A percentile compares a stretch with the other conserved stretches of the same genome.
Conservation (phyloP, 1,140 invertebrate genomes). For the Cataglyphis hispanica region DNA sequence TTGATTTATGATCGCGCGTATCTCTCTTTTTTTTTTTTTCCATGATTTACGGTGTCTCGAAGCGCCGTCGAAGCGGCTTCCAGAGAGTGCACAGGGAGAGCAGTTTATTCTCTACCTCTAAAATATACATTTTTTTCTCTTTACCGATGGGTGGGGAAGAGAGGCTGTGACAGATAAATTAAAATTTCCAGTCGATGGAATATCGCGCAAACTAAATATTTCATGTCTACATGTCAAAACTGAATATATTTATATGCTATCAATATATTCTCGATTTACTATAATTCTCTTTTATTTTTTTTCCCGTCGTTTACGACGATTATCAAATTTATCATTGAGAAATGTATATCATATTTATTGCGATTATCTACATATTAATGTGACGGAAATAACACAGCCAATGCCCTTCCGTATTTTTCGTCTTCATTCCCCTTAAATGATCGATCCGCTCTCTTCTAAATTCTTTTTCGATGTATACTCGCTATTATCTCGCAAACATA, state of each 20-base stretch:
- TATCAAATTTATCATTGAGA: neutral
- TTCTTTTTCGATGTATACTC: neutral
- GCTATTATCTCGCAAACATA: neutral
- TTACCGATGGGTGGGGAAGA: neutral
- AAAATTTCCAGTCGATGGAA: constrained; percentile 16
- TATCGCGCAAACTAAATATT: neutral
- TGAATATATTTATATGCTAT: neutral
- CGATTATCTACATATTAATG: constrained; percentile 11
- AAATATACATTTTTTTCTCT: constrained; percentile 15
- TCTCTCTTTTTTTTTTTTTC: constrained; percentile 10
- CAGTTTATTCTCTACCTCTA: constrained; percentile 66
- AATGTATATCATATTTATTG: neutral
- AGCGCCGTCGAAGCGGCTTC: neutral
- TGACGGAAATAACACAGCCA: neutral
- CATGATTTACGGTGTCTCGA: constrained; percentile 61
- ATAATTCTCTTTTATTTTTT: neutral
- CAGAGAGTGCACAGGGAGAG: no score
- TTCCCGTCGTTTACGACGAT: neutral
- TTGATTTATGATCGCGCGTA: constrained; percentile 68
- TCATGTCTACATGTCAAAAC: neutral
- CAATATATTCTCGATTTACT: neutral
- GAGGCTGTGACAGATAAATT: constrained; percentile 10
- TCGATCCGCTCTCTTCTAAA: neutral
- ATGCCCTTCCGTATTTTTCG: neutral
- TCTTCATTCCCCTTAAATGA: neutral